Base-by-base conservation (phyloP, 2,888 invertebrate genomes). In the Ectemnius cavifrons region DNA sequence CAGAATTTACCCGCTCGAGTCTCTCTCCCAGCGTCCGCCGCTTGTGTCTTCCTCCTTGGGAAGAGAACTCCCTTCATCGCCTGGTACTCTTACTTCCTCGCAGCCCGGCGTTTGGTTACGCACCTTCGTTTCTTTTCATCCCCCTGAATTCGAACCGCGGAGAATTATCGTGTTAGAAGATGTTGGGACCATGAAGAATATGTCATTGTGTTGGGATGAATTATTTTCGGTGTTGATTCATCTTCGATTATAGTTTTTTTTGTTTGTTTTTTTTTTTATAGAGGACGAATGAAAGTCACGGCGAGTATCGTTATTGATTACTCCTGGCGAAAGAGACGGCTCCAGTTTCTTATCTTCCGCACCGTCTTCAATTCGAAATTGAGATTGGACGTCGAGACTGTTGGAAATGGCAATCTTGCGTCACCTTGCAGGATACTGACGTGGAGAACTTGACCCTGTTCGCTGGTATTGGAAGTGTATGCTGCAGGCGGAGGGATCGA, bases 391-490 rank as follows among this genome's bases (percentile, higher is more conserved):
- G n/a, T 13, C 0, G 52, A 2, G 5, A 11, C 16, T 52, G 52
- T 13, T 52, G 52, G 52, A 52, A 37, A 52, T 52, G 52, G 73
- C 64, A 57, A 71, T 74, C 80, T 73, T 71, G 60, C 71, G 71
- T 68, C 67, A 70, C 73, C 79, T 77, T 72, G 64, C 65, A 76
- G 60, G 69, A 77, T 71, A 37, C 37, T 11, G 37, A 73, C 69
- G 71, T 73, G 75, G 75, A 74, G 75, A 75, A 79, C 75, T 79
- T 78, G 67, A 81, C 75, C 79, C 71, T 68, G 62, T 80, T 78
- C 66, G 75, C 73, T 56, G 75, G 52, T 65, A 75, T 73, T 58
- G 75, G 71, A 77, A 78, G 71, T 67, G 67, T 73, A 63, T 71
- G 65, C 65, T 59, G 28, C 63, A 59, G 47, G 49, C 37, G 8